Percentiles rank a stretch among this genome's conserved stretches.
Evolutionary conservation across 2,888 invertebrate genomes (phyloP).

Genomic region (Heliconius hortense): DNA sequence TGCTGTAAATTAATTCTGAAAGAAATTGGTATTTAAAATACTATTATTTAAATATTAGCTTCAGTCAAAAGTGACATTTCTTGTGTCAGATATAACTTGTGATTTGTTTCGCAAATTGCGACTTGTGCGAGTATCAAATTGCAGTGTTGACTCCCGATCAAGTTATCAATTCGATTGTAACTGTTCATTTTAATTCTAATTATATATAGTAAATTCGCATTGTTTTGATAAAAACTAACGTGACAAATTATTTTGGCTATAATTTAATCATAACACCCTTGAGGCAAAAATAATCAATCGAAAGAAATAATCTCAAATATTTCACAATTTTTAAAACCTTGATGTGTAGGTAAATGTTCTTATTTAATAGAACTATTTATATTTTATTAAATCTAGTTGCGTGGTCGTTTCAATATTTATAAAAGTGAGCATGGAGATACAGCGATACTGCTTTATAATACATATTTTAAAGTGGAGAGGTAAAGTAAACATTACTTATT

Average conservation of each 20-base stretch:
- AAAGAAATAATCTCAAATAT: constrained; percentile 3
- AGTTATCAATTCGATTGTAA: neutral
- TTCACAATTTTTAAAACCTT: neutral
- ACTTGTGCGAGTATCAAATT: constrained; percentile 18
- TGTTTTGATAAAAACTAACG: constrained; percentile 22
- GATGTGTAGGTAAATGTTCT: constrained; percentile 14
- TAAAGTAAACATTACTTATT: neutral
- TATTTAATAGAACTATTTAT: constrained; percentile 12
- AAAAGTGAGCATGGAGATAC: neutral
- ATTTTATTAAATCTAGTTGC: constrained; percentile 3
- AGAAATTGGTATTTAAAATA: no score
- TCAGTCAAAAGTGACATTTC: constrained; percentile 1
- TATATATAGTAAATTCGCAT: constrained; percentile 15
- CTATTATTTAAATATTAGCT: no score
- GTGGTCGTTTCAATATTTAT: neutral
- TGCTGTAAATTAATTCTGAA: no score
- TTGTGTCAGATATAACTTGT: constrained; percentile 7
- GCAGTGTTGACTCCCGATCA: constrained; percentile 9
- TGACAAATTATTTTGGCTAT: neutral
- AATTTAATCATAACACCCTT: neutral
- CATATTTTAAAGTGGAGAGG: neutral
- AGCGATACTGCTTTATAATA: neutral
- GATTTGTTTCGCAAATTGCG: constrained; percentile 14
- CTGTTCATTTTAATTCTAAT: neutral
- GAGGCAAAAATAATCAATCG: constrained; percentile 1